These are phyloP conservation scores for Brachionus rotundiformis DNA, from an alignment of 1,140 invertebrate genomes.

Conservation along the genomic window DNA sequence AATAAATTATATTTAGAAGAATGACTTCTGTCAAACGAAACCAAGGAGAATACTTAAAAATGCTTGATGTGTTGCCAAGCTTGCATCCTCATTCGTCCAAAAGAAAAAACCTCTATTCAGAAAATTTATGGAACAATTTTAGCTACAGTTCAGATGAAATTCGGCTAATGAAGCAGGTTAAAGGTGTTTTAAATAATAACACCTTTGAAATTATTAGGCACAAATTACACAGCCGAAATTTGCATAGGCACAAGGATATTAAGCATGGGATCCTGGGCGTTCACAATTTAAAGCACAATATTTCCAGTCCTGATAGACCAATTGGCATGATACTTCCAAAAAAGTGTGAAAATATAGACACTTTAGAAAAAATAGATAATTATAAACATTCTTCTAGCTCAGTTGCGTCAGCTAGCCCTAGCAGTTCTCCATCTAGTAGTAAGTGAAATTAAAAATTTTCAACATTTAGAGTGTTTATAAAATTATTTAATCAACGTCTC, in stretches of 20 bases:
- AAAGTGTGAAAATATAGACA: background rate
- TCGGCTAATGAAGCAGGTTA: background rate
- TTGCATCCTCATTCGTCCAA: background rate
- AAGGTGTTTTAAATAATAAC: background rate
- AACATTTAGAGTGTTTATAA: background rate
- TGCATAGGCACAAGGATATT: background rate
- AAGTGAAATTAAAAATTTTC: background rate
- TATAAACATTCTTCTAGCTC: background rate
- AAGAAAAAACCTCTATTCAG: background rate
- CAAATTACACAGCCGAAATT: background rate
- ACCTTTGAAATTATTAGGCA: constrained; percentile 21
- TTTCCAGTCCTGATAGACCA: background rate
- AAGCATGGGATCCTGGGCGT: background rate
- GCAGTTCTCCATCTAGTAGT: background rate
- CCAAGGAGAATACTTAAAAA: background rate
- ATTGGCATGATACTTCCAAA: background rate
- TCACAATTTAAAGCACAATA: background rate
- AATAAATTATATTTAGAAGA: too few relatives aligned
- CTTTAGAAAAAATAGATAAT: background rate
- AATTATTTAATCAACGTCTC: background rate
- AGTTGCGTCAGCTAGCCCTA: background rate
- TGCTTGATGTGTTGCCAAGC: background rate
- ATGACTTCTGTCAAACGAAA: background rate
- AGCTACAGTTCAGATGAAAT: constrained; percentile 19
- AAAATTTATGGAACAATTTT: background rate